These are phyloP conservation scores for Orchesella flavescens DNA, from an alignment of 2,888 invertebrate species.

Conservation along the genomic window DNA sequence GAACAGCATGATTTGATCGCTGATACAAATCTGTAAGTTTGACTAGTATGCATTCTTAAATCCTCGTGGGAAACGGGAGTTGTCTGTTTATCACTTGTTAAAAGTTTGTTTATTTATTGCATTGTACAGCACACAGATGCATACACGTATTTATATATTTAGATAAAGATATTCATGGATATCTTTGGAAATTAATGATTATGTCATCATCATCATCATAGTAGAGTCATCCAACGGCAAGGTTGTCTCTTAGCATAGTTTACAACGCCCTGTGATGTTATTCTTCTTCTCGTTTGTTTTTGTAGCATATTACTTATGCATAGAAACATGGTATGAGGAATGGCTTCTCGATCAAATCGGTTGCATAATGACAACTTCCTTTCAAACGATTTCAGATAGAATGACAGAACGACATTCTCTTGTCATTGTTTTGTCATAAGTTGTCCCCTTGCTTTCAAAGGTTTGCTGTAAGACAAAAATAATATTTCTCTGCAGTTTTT, in stretches of 20 bases:
- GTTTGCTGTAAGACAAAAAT: too few species aligned
- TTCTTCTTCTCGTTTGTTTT: neutral
- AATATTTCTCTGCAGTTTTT: too few species aligned
- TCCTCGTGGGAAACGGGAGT: constrained; percentile 71
- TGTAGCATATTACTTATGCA: neutral
- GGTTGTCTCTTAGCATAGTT: constrained; percentile 50
- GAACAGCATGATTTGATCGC: neutral
- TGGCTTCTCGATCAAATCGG: neutral
- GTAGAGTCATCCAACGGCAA: constrained; percentile 49
- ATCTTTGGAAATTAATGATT: constrained; percentile 48
- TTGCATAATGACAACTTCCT: neutral
- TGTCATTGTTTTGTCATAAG: neutral
- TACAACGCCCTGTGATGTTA: constrained; percentile 59
- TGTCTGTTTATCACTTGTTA: constrained; percentile 45
- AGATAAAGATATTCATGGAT: neutral
- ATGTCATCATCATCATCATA: constrained; percentile 61
- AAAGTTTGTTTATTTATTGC: constrained; percentile 41
- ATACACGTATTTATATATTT: too few species aligned
- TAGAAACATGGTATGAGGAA: neutral
- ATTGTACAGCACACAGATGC: constrained; percentile 4
- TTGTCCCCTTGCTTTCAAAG: too few species aligned
- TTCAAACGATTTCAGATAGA: neutral
- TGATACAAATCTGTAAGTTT: neutral
- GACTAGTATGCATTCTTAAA: neutral
- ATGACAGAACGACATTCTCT: neutral